phyloP scores from a whole-genome alignment of 2,888 invertebrate genomes.

The Platycnemis pennipes region DNA sequence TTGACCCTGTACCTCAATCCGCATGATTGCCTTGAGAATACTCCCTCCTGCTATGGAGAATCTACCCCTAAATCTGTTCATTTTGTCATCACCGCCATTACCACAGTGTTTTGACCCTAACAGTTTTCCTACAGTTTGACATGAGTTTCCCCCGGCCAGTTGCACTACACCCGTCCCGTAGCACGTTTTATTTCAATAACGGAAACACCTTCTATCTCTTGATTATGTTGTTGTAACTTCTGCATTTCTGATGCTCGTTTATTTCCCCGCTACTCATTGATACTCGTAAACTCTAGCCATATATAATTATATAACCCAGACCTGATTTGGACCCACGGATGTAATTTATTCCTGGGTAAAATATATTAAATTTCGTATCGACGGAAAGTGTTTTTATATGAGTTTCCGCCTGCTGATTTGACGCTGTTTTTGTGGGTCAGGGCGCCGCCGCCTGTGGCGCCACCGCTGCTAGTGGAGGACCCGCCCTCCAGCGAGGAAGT shows the following conservation, averaged over 20 bases:
- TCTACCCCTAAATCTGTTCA: background rate
- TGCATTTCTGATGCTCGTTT: background rate
- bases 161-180: background rate
- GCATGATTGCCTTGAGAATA: background rate
- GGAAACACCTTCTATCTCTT: background rate
- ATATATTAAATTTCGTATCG: background rate
- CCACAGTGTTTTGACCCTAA: background rate
- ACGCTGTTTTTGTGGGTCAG: conserved; percentile 65
- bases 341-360: background rate
- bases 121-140: background rate
- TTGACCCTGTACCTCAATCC: background rate
- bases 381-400: background rate
- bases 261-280: background rate
- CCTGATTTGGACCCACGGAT: background rate
- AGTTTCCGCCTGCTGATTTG: conserved; percentile 48
- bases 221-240: background rate
- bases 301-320: background rate
- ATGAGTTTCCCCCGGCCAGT: background rate
- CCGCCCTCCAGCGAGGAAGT: conserved; percentile 68
- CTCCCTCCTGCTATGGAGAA: background rate
- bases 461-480: conserved; percentile 68
- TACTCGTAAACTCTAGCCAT: background rate
- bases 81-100: background rate
- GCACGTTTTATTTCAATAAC: background rate
- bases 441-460: conserved; percentile 64